These are phyloP conservation scores for Vombatus ursinus DNA, from an alignment of 2,113 vertebrate species.

Conservation along the genomic window DNA sequence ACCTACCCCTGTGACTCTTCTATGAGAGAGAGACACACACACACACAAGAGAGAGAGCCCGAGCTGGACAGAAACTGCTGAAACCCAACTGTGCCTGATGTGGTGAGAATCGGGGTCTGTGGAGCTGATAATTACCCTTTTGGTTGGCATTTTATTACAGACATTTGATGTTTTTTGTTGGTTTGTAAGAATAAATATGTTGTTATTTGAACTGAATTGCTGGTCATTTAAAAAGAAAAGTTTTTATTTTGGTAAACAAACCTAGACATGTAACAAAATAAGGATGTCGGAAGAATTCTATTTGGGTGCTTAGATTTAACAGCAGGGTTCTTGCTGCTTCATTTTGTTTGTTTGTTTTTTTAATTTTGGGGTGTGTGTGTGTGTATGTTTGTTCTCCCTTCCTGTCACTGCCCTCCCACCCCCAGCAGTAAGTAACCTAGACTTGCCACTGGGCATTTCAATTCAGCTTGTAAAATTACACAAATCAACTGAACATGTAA, in stretches of 20 bases:
- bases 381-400: too few relatives aligned
- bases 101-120: background rate
- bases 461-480: background rate
- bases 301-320: background rate
- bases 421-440: background rate
- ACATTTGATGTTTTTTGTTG: background rate
- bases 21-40: background rate
- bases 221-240: background rate
- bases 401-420: background rate
- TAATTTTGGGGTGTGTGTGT: background rate
- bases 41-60: background rate
- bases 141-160: background rate
- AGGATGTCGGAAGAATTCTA: background rate
- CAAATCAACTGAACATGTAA: background rate
- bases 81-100: background rate
- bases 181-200: background rate
- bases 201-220: background rate
- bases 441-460: background rate
- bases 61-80: background rate
- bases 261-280: background rate
- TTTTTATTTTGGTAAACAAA: background rate
- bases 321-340: background rate
- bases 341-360: background rate
- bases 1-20: background rate
- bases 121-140: background rate